Base-by-base conservation (phyloP, 1,140 invertebrate species). In the Trichonephila clavipes region DNA sequence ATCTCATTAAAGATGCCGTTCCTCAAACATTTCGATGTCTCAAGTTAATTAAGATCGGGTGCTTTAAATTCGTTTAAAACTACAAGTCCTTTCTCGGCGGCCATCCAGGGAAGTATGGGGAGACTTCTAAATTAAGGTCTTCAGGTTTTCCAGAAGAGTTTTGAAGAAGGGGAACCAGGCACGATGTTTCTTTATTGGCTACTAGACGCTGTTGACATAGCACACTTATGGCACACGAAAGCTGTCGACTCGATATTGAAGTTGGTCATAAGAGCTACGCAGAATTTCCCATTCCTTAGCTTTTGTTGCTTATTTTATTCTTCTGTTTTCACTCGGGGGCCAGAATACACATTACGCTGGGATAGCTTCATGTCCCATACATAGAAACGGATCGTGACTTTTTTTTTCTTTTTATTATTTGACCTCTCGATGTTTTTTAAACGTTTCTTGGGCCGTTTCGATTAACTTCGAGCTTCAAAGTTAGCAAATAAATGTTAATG, bases 1-100 rank as follows among this genome's bases (percentile, higher is more conserved):
- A 61, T 93, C 92, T 93, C 92, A 93, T 93, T 93, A 93, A 93
- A 88, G 85, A 93, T 93, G 86, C 92, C 92, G 86, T 93, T 93
- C 85, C 92, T 93, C 92, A 93, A 93, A 93, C 92, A 93, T 88
- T 88, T 82, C 85, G 86, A 88, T 93, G 92, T 93, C 62, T 77
- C 85, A 93, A 93, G 92, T 93, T 93, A 93, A 93, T 93, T 93
- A 93, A 88, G 92, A 93, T 93, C 92, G 92, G 92, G 92, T 93
- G 86, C 92, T 93, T 93, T 93, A 93, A 93, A 93, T 93, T 93
- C 92, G 92, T 93, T 93, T 93, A 93, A 93, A 93, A 93, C 85
- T 88, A 28, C 69, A 44, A 88, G 69, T 24, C 62, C 82, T 72
- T 83, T 44, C 51, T 83, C 28, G 24, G 82, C 44, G 40, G 62